These are phyloP conservation scores for Pseudochirops corinnae DNA, from an alignment of 2,797 vertebrate genomes.

Conservation along the genomic window DNA sequence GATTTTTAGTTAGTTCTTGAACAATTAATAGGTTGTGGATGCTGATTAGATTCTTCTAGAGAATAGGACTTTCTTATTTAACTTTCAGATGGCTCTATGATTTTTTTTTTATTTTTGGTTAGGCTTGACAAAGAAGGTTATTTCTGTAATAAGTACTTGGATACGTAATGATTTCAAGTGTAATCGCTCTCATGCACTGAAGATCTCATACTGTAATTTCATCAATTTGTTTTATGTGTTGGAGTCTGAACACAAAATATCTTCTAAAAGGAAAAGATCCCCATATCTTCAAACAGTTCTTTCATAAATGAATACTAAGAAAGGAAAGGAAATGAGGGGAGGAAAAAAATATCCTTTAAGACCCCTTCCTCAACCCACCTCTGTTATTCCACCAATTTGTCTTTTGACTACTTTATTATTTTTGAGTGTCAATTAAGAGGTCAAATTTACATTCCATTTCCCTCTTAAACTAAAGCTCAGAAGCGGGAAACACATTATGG, in stretches of 20 bases:
- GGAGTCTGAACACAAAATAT: conserved; percentile 76
- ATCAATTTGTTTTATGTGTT: conserved; percentile 74
- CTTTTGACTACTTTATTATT: conserved; percentile 39
- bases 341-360: background rate
- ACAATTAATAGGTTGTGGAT: conserved; percentile 79
- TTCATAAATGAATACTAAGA: conserved; percentile 64
- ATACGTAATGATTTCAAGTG: conserved; percentile 77
- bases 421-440: conserved; percentile 61
- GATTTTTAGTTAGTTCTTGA: conserved; percentile 78
- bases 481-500: conserved; percentile 37
- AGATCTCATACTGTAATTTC: conserved; percentile 70
- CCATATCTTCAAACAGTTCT: conserved; percentile 37
- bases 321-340: conserved; percentile 62
- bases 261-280: conserved; percentile 66
- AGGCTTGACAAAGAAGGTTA: conserved; percentile 77
- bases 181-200: conserved; percentile 72
- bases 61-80: conserved; percentile 67
- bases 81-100: conserved; percentile 26
- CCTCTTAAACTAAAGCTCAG: conserved; percentile 44
- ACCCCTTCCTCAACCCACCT: conserved; percentile 26
- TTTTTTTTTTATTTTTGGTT: conserved; percentile 35
- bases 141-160: conserved; percentile 78
- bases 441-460: conserved; percentile 66
- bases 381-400: conserved; percentile 56
- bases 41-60: conserved; percentile 79